Percentiles rank a stretch among this genome's conserved stretches.
Conservation (phyloP, 1,140 invertebrate genomes). For the Zaprionus vittiger region DNA sequence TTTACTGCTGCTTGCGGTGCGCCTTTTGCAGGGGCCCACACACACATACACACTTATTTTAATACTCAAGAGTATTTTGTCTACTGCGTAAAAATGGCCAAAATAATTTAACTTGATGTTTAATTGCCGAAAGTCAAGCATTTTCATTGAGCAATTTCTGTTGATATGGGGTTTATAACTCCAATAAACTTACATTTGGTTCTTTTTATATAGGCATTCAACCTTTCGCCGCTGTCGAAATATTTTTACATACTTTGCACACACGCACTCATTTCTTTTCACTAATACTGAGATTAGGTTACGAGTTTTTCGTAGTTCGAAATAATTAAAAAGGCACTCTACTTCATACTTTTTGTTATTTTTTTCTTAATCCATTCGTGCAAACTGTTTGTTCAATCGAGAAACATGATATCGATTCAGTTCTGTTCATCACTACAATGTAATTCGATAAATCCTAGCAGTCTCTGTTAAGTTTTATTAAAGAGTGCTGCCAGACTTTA, state of each 20-base stretch:
- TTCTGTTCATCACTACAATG: constrained; percentile 14
- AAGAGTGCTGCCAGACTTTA: not conserved
- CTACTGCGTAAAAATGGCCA: constrained; percentile 64
- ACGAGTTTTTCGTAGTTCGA: constrained; percentile 27
- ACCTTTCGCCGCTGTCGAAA: constrained; percentile 34
- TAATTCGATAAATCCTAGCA: constrained; percentile 11
- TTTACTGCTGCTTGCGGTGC: constrained; percentile 47
- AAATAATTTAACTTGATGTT: constrained; percentile 42
- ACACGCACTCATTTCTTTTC: constrained; percentile 28
- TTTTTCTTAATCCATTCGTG: constrained; percentile 35
- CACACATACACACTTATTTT: constrained; percentile 9
- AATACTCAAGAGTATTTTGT: constrained; percentile 47
- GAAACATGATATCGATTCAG: constrained; percentile 31
- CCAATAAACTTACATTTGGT: constrained; percentile 34
- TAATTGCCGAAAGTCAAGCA: constrained; percentile 13
- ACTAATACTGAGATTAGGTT: constrained; percentile 29
- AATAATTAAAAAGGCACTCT: constrained; percentile 39
- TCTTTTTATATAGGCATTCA: constrained; percentile 21
- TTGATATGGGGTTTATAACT: constrained; percentile 7
- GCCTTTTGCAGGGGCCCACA: constrained; percentile 37
- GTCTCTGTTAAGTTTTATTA: not conserved
- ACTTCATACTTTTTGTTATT: constrained; percentile 33
- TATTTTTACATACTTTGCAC: constrained; percentile 39
- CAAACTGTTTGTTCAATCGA: constrained; percentile 35
- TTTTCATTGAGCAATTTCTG: constrained; percentile 34